Base-by-base conservation (phyloP, 1,140 invertebrate genomes). In the Dendroctonus ponderosae region DNA sequence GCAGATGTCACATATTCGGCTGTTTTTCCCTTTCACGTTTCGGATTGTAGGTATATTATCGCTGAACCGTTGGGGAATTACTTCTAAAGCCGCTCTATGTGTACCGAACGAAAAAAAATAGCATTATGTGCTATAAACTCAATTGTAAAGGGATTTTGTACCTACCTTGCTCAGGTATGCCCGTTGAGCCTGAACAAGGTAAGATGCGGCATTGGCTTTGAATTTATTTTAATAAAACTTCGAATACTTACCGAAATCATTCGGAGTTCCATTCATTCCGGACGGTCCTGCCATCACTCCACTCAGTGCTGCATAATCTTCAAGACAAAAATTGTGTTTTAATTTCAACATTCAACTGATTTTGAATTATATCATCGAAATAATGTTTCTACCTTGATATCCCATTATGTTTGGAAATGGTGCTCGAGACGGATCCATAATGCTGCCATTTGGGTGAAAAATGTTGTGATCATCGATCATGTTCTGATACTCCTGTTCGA, bases 231-330 rank as follows among this genome's bases (percentile, higher is more conserved):
- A 26, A 3, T 26, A 26, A 26, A 51, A 12, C 42, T 40, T 67
- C 15, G 7, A 51, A 3, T 56, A 90, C 90, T 92, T 82, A 92
- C 91, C 91, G 77, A 91, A 92, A 82, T 86, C 91, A 79, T 91
- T 86, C 81, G 88, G 77, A 79, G 82, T 80, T 77, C 79, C 84
- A 66, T 88, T 88, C 72, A 93, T 88, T 70, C 90, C 90, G 38
- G 91, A 93, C 9, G 91, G 91, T 76, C 91, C 91, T 61, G 91
- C 90, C 78, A 93, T 82, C 61, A 91, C 80, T 71, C 88, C 88
- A 76, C 83, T 78, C 74, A 86, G 78, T 72, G 79, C 78, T 82
- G 69, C 7, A 58, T 49, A 53, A 38, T 58, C 40, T 67, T 48
- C 43, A 46, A 14, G 41, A 41, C 46, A 46, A 14, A 46, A 14